Evolutionary conservation across 1,140 invertebrate genomes (phyloP), one percentile per base, ranked within the genome.

Genomic region (Pentalonia nigronervosa): DNA sequence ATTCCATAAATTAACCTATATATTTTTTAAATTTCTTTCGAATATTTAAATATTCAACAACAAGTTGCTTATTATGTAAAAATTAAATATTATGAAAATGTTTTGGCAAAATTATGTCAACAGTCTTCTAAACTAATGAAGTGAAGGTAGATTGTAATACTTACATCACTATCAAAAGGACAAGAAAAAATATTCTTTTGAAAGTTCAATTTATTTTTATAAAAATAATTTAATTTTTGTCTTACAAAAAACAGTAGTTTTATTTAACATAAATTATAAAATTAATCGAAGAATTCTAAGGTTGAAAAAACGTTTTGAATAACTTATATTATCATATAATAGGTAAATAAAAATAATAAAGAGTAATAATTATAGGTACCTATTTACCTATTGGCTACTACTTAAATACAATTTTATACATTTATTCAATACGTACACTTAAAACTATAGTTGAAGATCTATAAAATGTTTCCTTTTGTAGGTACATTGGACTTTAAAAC

Each of bases 101-200:
- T n/a, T n/a, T 67, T 67, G n/a, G 30, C 60, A 14, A n/a, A 67
- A 67, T 67, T n/a, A 67, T 67, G 30, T 67, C 60, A 67, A 67
- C 60, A 67, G 60, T 76, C 60, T 76, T 76, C 17, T 76, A 20
- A 14, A 76, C 60, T 76, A 76, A 76, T 76, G 60, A 76, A 76
- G 60, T 76, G 11, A 76, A 76, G 30, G 11, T n/a, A 67, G 4
- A 76, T 76, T n/a, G 60, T n/a, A 76, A 76, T 76, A 76, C n/a
- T 76, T 76, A 76, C n/a, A 23, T 53, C 21, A 53, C 48, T 53
- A 23, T 76, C 60, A n/a, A 76, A 76, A n/a, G 14, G 1, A 76
- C 60, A 76, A 76, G 60, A 76, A 76, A 76, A 76, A 76, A n/a
- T 23, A 76, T n/a, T 76, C 60, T 76, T 76, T 76, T 20, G n/a